Evolutionary conservation across 2,113 vertebrate species (phyloP).

Genomic region (Engystomops pustulosus): DNA sequence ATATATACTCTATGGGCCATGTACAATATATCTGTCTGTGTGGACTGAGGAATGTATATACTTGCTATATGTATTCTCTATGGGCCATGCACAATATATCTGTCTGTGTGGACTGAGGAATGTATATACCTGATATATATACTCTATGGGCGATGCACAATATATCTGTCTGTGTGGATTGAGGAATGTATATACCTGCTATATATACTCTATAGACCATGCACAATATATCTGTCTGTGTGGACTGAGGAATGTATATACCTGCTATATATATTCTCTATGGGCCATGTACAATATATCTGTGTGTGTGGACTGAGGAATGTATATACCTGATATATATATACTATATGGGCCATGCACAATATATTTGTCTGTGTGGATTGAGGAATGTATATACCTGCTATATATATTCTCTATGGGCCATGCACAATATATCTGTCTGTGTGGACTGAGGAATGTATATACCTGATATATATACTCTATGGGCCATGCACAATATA

Average conservation of each 20-base stretch:
- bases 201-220: neutral
- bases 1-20: too few species aligned
- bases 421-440: neutral
- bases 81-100: too few species aligned
- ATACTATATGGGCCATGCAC: too few species aligned
- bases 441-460: neutral
- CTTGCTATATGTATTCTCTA: too few species aligned
- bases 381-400: neutral
- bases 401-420: neutral
- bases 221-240: neutral
- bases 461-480: neutral
- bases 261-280: too few species aligned
- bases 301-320: too few species aligned
- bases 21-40: neutral
- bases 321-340: neutral
- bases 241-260: neutral
- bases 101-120: neutral
- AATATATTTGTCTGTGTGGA: neutral
- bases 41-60: neutral
- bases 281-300: too few species aligned
- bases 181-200: neutral
- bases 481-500: neutral
- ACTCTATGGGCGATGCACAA: neutral
- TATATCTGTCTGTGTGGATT: too few species aligned
- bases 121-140: neutral